Evolutionary conservation across 2,797 vertebrate species (phyloP).

Genomic region (Rhynchotus rufescens): DNA sequence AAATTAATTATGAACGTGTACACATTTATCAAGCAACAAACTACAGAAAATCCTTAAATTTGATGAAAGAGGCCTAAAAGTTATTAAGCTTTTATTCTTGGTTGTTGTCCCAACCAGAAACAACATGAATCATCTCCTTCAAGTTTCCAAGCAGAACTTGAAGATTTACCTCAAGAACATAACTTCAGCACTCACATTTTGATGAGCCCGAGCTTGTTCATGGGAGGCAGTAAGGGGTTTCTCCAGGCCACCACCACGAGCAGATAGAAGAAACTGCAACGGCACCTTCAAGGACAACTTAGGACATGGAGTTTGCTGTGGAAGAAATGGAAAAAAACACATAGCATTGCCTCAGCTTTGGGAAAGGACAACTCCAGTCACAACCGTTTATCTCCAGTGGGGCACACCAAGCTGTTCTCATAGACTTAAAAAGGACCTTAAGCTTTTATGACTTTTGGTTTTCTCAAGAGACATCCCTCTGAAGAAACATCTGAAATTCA

Average conservation of each 20-base stretch:
- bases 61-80: neutral
- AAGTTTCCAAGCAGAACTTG: neutral
- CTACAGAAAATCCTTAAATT: neutral
- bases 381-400: neutral
- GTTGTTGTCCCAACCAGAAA: neutral
- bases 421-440: neutral
- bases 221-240: neutral
- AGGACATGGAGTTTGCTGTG: neutral
- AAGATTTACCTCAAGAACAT: neutral
- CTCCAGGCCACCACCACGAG: neutral
- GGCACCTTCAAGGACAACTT: neutral
- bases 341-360: neutral
- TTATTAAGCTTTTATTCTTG: neutral
- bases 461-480: neutral
- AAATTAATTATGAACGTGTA: neutral
- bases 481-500: neutral
- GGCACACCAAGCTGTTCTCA: neutral
- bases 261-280: neutral
- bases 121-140: neutral
- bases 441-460: neutral
- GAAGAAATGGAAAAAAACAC: neutral
- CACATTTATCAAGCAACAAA: neutral
- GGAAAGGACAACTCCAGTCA: neutral
- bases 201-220: neutral
- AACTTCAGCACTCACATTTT: neutral